Percentiles rank a stretch among this genome's conserved stretches.
phyloP scores from a whole-genome alignment of 2,113 vertebrate species.

The Salvelinus sp. region DNA sequence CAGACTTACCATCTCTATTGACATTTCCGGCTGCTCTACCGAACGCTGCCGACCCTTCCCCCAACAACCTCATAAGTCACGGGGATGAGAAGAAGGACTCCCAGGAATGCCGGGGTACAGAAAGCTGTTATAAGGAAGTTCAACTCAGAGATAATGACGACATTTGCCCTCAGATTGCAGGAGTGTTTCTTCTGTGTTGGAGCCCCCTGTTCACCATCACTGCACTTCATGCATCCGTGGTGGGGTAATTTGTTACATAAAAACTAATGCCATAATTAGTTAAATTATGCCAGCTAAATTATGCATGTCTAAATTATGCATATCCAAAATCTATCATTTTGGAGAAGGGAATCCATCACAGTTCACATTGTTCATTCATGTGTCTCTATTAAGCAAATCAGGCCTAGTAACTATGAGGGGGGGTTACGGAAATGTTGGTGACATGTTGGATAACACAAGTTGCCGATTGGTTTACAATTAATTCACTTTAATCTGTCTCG shows the following conservation, averaged over 20 bases:
- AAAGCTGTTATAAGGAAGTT: constrained; percentile 98
- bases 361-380: not conserved
- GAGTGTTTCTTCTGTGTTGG: constrained; percentile 86
- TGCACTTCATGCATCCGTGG: constrained; percentile 62
- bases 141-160: constrained; percentile 98
- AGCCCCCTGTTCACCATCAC: constrained; percentile 83
- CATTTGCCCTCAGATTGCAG: constrained; percentile 89
- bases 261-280: constrained; percentile 18
- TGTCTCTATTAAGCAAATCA: not conserved
- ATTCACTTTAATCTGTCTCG: constrained; percentile 13
- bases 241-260: constrained; percentile 60
- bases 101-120: constrained; percentile 91
- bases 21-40: constrained; percentile 93
- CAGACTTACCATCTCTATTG: constrained; percentile 99
- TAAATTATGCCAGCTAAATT: no score
- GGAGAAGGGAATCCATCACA: constrained; percentile 1
- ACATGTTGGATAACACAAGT: constrained; percentile 14
- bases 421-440: not conserved
- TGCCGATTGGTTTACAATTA: not conserved
- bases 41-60: constrained; percentile 72
- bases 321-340: not conserved
- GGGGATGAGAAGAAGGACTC: constrained; percentile 89
- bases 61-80: constrained; percentile 98
- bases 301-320: not conserved
- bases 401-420: not conserved